Evolutionary conservation across 2,888 invertebrate species (phyloP), one percentile per base, ranked within the genome.

Genomic region (Mylabris sibirica): DNA sequence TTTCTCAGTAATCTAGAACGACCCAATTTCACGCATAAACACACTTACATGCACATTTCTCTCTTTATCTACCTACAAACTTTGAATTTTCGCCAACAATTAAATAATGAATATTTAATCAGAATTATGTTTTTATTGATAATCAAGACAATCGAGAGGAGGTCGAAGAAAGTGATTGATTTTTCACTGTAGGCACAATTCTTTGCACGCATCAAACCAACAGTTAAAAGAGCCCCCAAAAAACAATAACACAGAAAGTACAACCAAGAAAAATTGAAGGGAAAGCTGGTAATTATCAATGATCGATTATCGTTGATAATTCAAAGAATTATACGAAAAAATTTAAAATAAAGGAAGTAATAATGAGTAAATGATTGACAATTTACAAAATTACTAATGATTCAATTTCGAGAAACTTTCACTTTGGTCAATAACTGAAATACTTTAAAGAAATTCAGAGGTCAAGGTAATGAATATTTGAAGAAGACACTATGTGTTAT

Each of bases 401-500:
- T 57, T 24, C 12, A 6, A 6, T 57, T 20, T 24, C 14, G 6
- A 24, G 57, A 24, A 57, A 24, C 72, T 72, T 72, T 72, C 72
- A 72, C 72, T 72, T 66, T 64, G 71, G 63, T 64, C 71, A 67
- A n/a, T 72, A 68, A 70, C 71, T 76, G 70, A 71, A 72, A 77
- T 75, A 73, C 75, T 72, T 71, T 60, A 59, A 68, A 64, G 68
- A 73, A 68, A 70, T 70, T 71, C 74, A 72, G 76, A 74, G 77
- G 77, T 78, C 77, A 78, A 78, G 77, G 77, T 73, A 63, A 78
- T 64, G 73, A 75, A 74, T 74, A 75, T 72, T 67, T 70, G 62
- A 70, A 60, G 30, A 14, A n/a, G 41, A 30, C 35, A 64, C 64
- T 63, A n/a, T 75, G 20, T 20, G 24, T 14, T 24, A 57, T 57